These are phyloP conservation scores for Eudemis profundana DNA, from an alignment of 2,888 invertebrate genomes.

Conservation along the genomic window DNA sequence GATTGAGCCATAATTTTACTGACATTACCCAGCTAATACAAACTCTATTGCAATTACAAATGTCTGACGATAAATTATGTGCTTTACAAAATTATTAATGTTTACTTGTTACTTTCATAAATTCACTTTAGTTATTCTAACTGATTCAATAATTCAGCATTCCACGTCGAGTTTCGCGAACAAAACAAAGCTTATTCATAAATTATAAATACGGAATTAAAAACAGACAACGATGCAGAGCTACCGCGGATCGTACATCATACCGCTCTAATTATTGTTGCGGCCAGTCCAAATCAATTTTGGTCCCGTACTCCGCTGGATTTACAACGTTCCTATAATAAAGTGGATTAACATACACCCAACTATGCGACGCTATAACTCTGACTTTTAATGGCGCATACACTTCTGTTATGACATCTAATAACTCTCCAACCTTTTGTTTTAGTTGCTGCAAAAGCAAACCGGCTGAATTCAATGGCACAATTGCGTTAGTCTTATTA, in stretches of 20 bases:
- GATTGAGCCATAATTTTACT: slow-evolving; percentile 28
- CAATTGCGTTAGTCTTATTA: slow-evolving; percentile 63
- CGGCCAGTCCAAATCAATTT: slow-evolving; percentile 75
- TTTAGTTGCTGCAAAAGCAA: slow-evolving; percentile 58
- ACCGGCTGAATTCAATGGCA: slow-evolving; percentile 42
- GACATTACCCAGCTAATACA: slow-evolving; percentile 28
- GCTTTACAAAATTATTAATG: slow-evolving; percentile 5
- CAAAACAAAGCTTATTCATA: slow-evolving; percentile 41
- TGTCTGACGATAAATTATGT: slow-evolving; percentile 12
- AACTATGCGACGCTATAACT: slow-evolving; percentile 68
- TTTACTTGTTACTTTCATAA: background rate
- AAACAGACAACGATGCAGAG: slow-evolving; percentile 42
- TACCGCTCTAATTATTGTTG: slow-evolving; percentile 73
- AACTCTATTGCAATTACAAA: slow-evolving; percentile 44
- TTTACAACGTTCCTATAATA: slow-evolving; percentile 70
- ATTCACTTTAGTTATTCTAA: background rate
- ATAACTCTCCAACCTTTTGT: slow-evolving; percentile 60
- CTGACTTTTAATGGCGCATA: slow-evolving; percentile 70
- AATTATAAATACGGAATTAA: slow-evolving; percentile 42
- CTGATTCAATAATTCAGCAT: slow-evolving; percentile 23
- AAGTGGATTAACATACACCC: slow-evolving; percentile 65
- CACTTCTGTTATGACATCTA: slow-evolving; percentile 66
- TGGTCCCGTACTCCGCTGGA: slow-evolving; percentile 59
- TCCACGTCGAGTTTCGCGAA: slow-evolving; percentile 23
- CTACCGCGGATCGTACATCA: slow-evolving; percentile 59